Base-by-base conservation (phyloP, 92 coral and sea anemone species). In the Epizoanthus ramosus region DNA sequence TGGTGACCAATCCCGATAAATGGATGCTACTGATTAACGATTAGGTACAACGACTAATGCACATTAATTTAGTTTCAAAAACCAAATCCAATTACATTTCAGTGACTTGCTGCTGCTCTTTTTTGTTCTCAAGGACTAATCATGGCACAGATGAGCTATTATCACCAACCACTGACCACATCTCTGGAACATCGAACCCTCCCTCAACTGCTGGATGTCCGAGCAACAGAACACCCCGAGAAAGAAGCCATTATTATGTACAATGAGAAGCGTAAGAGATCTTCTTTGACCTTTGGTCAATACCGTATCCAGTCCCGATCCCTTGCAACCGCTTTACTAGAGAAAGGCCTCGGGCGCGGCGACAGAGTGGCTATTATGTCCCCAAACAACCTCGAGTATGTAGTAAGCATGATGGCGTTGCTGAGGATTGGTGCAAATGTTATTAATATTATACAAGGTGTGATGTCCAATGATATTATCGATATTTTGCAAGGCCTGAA, bases 151-250 rank as follows among this genome's bases (percentile, higher is more conserved):
- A 6, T 4, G 74, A 86, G 89, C 41, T 86, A 86, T 33, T 47
- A 79, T 43, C 89, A 86, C 56, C 65, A 63, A 35, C 81, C 84
- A 63, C 71, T 70, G 80, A 18, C 89, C 67, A 57, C 28, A 15
- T 85, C 89, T 3, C 25, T 80, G 53, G 89, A 86, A 58, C 85
- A 86, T 69, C 53, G 89, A 58, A 86, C 89, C 0, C 85, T 81
- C 64, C 53, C 79, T 37, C 85, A 80, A 37, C 80, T 80, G 3
- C 80, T 86, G 31, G 72, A 80, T 17, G 16, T 14, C 0, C 74
- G 82, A 6, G 89, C 81, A 39, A 50, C 63, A 22, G 74, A 70
- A 6, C 68, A 71, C 25, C 85, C 85, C 0, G 57, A 80, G 7
- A 79, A 70, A 45, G 89, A 86, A 31, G 89, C 89, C 23, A 35